phyloP scores from a whole-genome alignment of 1,140 invertebrate genomes.

The Nasonia longicornis region DNA sequence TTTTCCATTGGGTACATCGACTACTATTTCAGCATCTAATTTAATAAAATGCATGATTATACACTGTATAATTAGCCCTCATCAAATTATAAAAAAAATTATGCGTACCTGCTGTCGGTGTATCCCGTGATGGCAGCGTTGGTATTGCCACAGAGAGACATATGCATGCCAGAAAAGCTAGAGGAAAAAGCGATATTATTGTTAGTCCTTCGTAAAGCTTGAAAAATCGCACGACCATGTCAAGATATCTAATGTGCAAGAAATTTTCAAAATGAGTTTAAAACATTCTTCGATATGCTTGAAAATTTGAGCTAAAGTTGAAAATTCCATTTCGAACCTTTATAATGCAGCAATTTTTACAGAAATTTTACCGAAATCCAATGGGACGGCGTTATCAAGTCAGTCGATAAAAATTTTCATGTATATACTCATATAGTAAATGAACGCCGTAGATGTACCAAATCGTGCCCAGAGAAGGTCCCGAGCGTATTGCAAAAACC shows the following conservation, averaged over 20 bases:
- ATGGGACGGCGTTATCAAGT: background rate
- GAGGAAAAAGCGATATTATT: no score
- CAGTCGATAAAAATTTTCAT: background rate
- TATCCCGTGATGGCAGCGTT: background rate
- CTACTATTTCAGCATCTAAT: background rate
- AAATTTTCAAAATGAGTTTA: no score
- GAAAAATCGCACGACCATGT: no score
- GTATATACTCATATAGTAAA: background rate
- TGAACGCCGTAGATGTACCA: background rate
- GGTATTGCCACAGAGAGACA: no score
- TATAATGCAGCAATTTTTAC: no score
- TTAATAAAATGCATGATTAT: background rate
- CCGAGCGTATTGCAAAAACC: background rate
- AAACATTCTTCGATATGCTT: no score
- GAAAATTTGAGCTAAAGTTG: no score
- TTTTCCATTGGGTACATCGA: conserved; percentile 56
- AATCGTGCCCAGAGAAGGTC: background rate
- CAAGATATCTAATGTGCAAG: no score
- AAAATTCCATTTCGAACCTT: no score
- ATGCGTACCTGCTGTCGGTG: background rate
- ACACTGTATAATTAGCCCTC: background rate
- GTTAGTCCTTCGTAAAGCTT: no score
- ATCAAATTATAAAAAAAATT: background rate
- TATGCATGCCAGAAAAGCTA: no score
- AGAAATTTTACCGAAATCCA: background rate